Base-by-base conservation (phyloP, 2,113 vertebrate genomes). In the Stegostoma tigrinum region DNA sequence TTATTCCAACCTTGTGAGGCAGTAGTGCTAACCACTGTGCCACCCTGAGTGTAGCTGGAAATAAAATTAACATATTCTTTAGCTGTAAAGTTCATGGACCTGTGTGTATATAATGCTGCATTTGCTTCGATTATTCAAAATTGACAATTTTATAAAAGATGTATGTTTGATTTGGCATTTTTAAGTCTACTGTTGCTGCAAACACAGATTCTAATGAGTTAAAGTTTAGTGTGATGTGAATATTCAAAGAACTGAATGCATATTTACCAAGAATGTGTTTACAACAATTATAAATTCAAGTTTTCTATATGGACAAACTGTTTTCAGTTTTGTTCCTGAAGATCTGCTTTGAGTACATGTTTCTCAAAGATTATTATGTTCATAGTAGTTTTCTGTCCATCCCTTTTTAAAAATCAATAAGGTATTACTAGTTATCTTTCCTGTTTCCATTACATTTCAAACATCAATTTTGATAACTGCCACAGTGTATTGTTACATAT, bases 401-500 rank as follows among this genome's bases (percentile, higher is more conserved):
- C 61, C 34, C 21, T 38, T 93, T 64, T 93, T 64, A 38, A 93
- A 66, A 23, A 5, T 64, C 61, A 93, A 66, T 67, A 38, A 19
- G 15, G 17, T 67, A 42, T 67, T 93, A 38, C 5, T 23, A 64
- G 5, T 66, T 34, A 38, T 38, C 15, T 93, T 66, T 64, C n/a
- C 61, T 93, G 89, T 93, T 64, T 93, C n/a, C n/a, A 93, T 93
- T 66, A 91, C 10, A 38, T 67, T 93, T 93, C 55, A n/a, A 42
- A n/a, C 34, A 42, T 67, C n/a, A 93, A 21, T 93, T 93, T 93
- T 38, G 61, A 93, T 93, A 93, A 93, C 34, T 64, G n/a, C n/a
- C 89, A 34, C 52, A 42, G 24, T 55, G n/a, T 66, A 38, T 67
- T 66, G 34, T 38, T 66, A 66, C 38, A 17, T 38, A 17, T 38